Percentiles rank a stretch among this genome's conserved stretches.
phyloP scores from a whole-genome alignment of 2,113 vertebrate genomes.

The Gila orcuttii region DNA sequence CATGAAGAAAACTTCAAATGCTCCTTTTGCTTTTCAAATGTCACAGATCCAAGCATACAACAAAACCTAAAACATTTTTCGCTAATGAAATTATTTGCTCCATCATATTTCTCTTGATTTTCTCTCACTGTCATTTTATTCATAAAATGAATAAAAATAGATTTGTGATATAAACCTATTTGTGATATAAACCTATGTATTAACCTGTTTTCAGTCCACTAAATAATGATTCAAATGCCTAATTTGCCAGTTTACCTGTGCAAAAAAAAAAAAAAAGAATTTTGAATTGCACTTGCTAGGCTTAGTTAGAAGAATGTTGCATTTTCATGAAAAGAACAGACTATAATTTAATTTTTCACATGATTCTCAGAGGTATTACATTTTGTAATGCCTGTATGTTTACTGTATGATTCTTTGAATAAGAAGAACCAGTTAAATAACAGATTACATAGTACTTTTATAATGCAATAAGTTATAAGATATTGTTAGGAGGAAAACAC shows the following conservation, averaged over 20 bases:
- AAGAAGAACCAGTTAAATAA: background rate
- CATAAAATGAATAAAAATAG: background rate
- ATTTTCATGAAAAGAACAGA: background rate
- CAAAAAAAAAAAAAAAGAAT: background rate
- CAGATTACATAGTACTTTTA: background rate
- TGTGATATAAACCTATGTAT: background rate
- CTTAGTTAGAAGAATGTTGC: background rate
- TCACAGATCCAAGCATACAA: background rate
- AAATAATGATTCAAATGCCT: background rate
- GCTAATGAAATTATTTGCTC: background rate
- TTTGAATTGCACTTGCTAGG: background rate
- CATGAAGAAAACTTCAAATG: background rate
- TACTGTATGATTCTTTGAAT: background rate
- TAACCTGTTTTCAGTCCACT: background rate
- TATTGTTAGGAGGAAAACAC: background rate
- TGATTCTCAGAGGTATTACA: background rate
- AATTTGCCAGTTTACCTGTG: background rate
- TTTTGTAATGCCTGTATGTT: background rate
- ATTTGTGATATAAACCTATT: background rate
- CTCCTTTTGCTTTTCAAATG: background rate
- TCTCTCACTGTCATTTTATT: background rate
- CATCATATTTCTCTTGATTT: background rate
- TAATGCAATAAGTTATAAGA: constrained; percentile 1
- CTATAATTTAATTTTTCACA: background rate
- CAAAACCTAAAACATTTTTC: background rate